Conservation (phyloP, 2,888 invertebrate species). For the Folsomia candida region DNA sequence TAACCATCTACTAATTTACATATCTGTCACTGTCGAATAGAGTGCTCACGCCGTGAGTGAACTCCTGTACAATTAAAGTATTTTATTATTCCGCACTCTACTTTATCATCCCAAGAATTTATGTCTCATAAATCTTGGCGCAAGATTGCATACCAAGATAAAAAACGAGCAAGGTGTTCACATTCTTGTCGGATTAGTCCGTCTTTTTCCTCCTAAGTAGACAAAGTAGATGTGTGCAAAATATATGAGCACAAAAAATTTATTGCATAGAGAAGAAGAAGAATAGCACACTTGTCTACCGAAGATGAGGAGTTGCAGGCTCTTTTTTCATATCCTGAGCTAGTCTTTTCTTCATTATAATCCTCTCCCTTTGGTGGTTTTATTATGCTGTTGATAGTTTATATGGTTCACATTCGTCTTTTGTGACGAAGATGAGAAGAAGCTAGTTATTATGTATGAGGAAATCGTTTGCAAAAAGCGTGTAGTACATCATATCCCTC, state of each 20-base stretch:
- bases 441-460: too few relatives aligned
- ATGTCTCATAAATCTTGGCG: conserved; percentile 1
- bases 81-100: too few relatives aligned
- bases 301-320: too few relatives aligned
- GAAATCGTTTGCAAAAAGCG: background rate
- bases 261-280: background rate
- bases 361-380: background rate
- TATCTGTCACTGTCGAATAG: too few relatives aligned
- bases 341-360: background rate
- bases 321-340: too few relatives aligned
- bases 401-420: background rate
- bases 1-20: too few relatives aligned
- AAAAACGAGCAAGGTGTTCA: background rate
- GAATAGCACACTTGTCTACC: background rate
- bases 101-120: too few relatives aligned
- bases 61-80: too few relatives aligned
- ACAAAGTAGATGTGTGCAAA: background rate
- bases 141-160: background rate
- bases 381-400: too few relatives aligned
- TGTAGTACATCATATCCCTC: background rate
- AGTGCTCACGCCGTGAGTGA: too few relatives aligned
- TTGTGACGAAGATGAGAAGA: background rate
- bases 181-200: background rate
- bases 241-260: background rate
- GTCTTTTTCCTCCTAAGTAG: background rate